A percentile compares a stretch with the other conserved stretches of the same genome.
These are phyloP conservation scores for Drosophila chauvacae DNA, from an alignment of 1,140 invertebrate genomes.

Conservation along the genomic window DNA sequence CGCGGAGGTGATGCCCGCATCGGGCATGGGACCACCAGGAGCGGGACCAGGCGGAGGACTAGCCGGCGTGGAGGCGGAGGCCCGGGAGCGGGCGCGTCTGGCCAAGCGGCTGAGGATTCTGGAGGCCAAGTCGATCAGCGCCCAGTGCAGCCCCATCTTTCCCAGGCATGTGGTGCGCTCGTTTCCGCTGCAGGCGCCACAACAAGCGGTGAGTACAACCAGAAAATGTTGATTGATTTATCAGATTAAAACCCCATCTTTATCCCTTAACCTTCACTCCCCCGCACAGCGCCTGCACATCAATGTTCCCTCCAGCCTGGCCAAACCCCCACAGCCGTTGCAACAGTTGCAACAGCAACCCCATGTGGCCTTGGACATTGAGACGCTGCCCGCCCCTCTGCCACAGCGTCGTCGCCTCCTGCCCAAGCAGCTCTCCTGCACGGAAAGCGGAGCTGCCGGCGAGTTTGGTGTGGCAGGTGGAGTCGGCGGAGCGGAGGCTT, in stretches of 20 bases:
- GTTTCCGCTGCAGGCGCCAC: slow-evolving; percentile 57
- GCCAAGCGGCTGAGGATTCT: slow-evolving; percentile 74
- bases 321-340: slow-evolving; percentile 32
- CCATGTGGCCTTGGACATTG: slow-evolving; percentile 52
- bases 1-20: slow-evolving; percentile 65
- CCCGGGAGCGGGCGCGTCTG: slow-evolving; percentile 59
- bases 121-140: slow-evolving; percentile 83
- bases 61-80: slow-evolving; percentile 41
- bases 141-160: slow-evolving; percentile 82
- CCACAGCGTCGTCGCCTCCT: slow-evolving; percentile 65
- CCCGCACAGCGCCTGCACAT: slow-evolving; percentile 59
- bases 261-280: neutral
- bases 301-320: slow-evolving; percentile 74
- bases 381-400: slow-evolving; percentile 33
- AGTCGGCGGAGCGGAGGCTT: slow-evolving; percentile 39
- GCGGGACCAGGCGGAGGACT: neutral
- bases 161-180: slow-evolving; percentile 68
- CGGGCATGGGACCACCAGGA: slow-evolving; percentile 7
- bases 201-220: slow-evolving; percentile 59
- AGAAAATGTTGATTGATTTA: no score
- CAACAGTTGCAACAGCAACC: slow-evolving; percentile 20
- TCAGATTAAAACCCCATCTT: no score
- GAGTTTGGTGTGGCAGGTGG: slow-evolving; percentile 37
- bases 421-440: slow-evolving; percentile 74
- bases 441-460: slow-evolving; percentile 63